phyloP scores from a whole-genome alignment of 2,888 invertebrate species.

The Neelides folsomi region DNA sequence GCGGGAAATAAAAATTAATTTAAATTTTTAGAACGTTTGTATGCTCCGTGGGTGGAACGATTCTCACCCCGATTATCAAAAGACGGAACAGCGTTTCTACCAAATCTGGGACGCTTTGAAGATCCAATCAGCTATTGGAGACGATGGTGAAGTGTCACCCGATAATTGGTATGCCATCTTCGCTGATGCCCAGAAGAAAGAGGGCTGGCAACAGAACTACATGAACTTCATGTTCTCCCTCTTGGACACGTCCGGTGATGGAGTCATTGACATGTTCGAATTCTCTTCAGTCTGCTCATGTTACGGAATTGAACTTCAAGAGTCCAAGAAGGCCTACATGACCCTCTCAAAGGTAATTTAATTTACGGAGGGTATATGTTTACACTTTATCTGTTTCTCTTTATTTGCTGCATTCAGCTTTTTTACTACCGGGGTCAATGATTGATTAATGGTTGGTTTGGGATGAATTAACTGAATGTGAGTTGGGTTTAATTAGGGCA shows the following conservation, averaged over 20 bases:
- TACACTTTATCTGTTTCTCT: too few relatives aligned
- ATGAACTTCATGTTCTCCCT: conserved; percentile 7
- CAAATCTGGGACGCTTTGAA: conserved; percentile 3
- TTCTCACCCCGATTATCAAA: neutral
- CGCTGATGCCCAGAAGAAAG: neutral
- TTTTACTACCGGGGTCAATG: too few relatives aligned
- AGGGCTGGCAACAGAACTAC: conserved; percentile 7
- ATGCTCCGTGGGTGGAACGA: conserved; percentile 1
- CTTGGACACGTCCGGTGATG: neutral
- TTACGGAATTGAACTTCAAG: neutral
- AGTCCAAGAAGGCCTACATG: conserved; percentile 1
- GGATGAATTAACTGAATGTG: too few relatives aligned
- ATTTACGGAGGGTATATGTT: too few relatives aligned
- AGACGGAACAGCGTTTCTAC: neutral
- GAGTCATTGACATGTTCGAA: conserved; percentile 4
- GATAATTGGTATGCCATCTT: neutral
- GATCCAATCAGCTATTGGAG: neutral
- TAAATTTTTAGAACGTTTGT: conserved; percentile 2
- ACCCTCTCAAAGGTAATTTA: conserved; percentile 5
- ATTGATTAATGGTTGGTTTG: too few relatives aligned
- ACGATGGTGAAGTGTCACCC: neutral
- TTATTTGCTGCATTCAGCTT: too few relatives aligned
- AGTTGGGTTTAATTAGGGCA: neutral
- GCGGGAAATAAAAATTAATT: too few relatives aligned
- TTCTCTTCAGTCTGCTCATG: conserved; percentile 2